Percentiles rank a stretch among this genome's conserved stretches.
Evolutionary conservation across 1,140 invertebrate species (phyloP).

Genomic region (Temnothorax curvispinosus): DNA sequence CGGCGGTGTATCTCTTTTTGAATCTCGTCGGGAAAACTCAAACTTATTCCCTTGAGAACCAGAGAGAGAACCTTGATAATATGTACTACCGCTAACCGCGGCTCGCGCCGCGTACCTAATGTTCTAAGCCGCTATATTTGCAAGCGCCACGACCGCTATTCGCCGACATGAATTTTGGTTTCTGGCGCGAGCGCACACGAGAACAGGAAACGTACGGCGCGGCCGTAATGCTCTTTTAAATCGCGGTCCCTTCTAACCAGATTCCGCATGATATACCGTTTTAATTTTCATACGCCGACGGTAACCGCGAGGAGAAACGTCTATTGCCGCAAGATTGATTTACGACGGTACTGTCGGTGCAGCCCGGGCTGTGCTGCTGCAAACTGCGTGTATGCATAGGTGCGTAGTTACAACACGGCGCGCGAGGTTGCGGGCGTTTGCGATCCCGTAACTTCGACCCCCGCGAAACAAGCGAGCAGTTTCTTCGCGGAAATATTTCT

Average conservation of each 20-base stretch:
- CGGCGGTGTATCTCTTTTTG: neutral
- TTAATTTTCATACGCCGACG: conserved; percentile 84
- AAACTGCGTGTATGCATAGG: conserved; percentile 11
- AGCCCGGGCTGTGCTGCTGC: neutral
- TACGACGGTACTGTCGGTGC: conserved; percentile 69
- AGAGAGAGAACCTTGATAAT: conserved; percentile 25
- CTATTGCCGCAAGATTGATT: conserved; percentile 82
- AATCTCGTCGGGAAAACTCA: neutral
- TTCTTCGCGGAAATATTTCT: conserved; percentile 27
- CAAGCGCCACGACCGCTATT: conserved; percentile 46
- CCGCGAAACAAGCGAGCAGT: neutral
- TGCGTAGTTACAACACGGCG: conserved; percentile 28
- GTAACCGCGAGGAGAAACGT: conserved; percentile 75
- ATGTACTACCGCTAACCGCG: neutral
- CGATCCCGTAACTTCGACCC: neutral
- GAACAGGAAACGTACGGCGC: conserved; percentile 51
- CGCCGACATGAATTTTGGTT: conserved; percentile 60
- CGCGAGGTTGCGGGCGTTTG: conserved; percentile 7
- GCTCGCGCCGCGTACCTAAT: neutral
- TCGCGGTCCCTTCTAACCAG: conserved; percentile 74
- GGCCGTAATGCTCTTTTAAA: conserved; percentile 78
- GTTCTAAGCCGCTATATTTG: conserved; percentile 56
- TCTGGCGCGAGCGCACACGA: conserved; percentile 34
- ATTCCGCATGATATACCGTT: conserved; percentile 84
- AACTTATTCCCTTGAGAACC: conserved; percentile 16